phyloP scores from a whole-genome alignment of 1,140 invertebrate species.

The Sycobia sp. region DNA sequence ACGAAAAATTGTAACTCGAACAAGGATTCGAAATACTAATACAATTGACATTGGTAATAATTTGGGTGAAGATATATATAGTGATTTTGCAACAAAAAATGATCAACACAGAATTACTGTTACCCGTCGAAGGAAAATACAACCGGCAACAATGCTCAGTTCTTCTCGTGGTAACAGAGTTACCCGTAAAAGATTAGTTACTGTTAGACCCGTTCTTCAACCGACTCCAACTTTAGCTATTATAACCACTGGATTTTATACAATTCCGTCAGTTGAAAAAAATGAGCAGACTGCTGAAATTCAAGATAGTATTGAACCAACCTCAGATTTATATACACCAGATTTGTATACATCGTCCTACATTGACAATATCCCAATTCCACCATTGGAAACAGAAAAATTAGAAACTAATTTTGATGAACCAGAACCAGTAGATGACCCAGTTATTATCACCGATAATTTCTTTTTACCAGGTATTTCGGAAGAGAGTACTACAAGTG shows the following conservation, averaged over 20 bases:
- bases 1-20: constrained; percentile 53
- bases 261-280: constrained; percentile 41
- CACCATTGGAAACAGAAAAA: not conserved
- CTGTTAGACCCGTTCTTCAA: constrained; percentile 49
- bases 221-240: constrained; percentile 52
- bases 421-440: constrained; percentile 31
- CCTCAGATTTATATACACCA: constrained; percentile 13
- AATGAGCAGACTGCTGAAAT: constrained; percentile 43
- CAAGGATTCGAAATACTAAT: constrained; percentile 44
- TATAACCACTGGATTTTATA: constrained; percentile 59
- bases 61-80: constrained; percentile 31
- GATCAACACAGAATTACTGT: constrained; percentile 54
- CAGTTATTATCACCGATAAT: constrained; percentile 59
- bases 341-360: not conserved
- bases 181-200: constrained; percentile 55
- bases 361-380: not conserved
- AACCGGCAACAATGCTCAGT: constrained; percentile 35
- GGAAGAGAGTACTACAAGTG: constrained; percentile 27
- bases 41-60: constrained; percentile 23
- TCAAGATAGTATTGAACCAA: constrained; percentile 9
- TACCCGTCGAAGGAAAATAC: constrained; percentile 53
- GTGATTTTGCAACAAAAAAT: constrained; percentile 24
- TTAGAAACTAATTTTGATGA: not conserved
- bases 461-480: constrained; percentile 51
- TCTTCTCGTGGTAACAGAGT: constrained; percentile 43